Evolutionary conservation across 2,113 vertebrate genomes (phyloP).

Genomic region (Canis aureus): DNA sequence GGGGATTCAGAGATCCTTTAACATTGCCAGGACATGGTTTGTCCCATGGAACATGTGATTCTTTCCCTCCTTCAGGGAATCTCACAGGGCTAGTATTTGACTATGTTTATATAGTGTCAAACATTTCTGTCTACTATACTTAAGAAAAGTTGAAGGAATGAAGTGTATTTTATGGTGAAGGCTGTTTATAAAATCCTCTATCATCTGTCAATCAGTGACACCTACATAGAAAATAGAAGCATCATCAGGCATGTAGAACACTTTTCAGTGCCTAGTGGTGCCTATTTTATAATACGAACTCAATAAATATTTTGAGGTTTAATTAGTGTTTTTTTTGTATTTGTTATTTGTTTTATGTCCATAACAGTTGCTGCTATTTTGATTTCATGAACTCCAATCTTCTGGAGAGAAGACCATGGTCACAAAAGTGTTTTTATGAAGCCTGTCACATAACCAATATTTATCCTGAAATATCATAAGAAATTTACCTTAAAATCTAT

Average conservation of each 20-base stretch:
- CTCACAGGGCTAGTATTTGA: not conserved
- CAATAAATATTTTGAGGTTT: not conserved
- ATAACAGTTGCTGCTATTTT: slow-evolving; percentile 42
- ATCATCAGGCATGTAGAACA: not conserved
- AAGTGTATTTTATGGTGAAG: not conserved
- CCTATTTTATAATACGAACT: not conserved
- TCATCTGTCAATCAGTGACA: not conserved
- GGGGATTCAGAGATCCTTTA: not conserved
- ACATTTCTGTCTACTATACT: not conserved
- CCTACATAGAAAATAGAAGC: slow-evolving; percentile 41
- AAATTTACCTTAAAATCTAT: not conserved
- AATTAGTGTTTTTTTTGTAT: slow-evolving; percentile 36
- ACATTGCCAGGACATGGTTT: not conserved
- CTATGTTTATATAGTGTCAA: not conserved
- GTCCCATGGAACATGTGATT: not conserved
- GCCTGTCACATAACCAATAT: not conserved
- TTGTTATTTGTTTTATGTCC: slow-evolving; percentile 51
- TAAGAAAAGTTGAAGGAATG: not conserved
- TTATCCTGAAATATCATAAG: not conserved
- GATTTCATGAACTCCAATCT: slow-evolving; percentile 54
- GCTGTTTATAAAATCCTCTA: not conserved
- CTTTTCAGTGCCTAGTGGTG: not conserved
- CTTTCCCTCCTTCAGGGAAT: not conserved
- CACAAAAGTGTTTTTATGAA: slow-evolving; percentile 44
- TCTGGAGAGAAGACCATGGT: slow-evolving; percentile 45